Evolutionary conservation across 2,113 vertebrate species (phyloP).

Genomic region (Peromyscus maniculatus): DNA sequence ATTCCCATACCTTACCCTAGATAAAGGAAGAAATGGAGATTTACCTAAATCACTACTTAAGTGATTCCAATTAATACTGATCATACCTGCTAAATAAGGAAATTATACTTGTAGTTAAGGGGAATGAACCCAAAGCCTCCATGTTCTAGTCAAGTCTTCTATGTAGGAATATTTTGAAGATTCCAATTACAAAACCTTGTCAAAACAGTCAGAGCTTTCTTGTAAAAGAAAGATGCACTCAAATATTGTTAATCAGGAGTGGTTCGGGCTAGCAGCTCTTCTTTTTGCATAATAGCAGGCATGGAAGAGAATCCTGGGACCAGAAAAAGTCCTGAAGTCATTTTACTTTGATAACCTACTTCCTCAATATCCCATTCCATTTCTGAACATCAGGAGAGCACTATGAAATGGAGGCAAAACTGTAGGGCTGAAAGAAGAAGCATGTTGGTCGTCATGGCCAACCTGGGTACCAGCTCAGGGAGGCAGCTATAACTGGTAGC

Average conservation of each 20-base stretch:
- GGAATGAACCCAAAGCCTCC: too few species aligned
- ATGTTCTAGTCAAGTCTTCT: neutral
- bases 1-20: neutral
- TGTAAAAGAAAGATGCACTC: neutral
- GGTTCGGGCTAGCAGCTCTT: too few species aligned
- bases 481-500: neutral
- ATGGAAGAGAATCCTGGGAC: neutral
- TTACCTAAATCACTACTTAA: neutral
- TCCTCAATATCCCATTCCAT: neutral
- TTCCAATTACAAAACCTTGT: neutral
- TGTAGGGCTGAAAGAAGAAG: neutral
- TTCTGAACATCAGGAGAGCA: neutral
- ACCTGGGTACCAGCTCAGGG: neutral
- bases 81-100: neutral
- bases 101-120: neutral
- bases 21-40: neutral
- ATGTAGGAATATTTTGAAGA: neutral
- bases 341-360: neutral
- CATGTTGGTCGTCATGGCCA: rapidly evolving
- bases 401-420: neutral
- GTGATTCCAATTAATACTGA: neutral
- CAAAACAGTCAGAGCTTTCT: neutral
- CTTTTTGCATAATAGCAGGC: neutral
- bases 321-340: neutral
- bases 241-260: neutral